Evolutionary conservation across 2,797 vertebrate species (phyloP).

Genomic region (Anniella stebbinsi): DNA sequence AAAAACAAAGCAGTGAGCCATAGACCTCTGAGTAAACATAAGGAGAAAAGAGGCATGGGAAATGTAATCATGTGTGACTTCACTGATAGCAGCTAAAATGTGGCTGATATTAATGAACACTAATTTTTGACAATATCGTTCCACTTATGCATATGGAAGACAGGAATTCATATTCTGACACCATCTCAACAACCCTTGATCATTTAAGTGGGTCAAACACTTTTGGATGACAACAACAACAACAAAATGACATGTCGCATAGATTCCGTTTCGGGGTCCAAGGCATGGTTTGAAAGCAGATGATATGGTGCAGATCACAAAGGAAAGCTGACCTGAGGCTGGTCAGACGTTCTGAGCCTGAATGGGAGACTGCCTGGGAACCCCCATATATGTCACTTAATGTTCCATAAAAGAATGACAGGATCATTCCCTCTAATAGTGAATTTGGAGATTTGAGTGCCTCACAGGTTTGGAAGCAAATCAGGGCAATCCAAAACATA

Average conservation of each 20-base stretch:
- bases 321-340: neutral
- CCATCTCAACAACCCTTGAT: neutral
- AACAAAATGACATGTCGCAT: neutral
- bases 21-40: neutral
- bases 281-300: neutral
- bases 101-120: conserved; percentile 15
- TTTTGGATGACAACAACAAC: neutral
- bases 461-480: neutral
- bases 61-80: neutral
- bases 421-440: neutral
- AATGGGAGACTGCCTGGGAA: neutral
- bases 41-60: neutral
- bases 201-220: neutral
- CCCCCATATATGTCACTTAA: neutral
- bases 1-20: neutral
- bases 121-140: conserved; percentile 13
- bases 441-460: neutral
- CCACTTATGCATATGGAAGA: conserved; percentile 12
- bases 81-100: neutral
- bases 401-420: neutral
- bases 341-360: neutral
- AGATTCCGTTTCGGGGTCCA: neutral
- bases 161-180: neutral
- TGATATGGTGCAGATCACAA: too few relatives aligned
- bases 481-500: neutral